phyloP scores from a whole-genome alignment of 2,888 invertebrate species.

The Megamerina dolium region DNA sequence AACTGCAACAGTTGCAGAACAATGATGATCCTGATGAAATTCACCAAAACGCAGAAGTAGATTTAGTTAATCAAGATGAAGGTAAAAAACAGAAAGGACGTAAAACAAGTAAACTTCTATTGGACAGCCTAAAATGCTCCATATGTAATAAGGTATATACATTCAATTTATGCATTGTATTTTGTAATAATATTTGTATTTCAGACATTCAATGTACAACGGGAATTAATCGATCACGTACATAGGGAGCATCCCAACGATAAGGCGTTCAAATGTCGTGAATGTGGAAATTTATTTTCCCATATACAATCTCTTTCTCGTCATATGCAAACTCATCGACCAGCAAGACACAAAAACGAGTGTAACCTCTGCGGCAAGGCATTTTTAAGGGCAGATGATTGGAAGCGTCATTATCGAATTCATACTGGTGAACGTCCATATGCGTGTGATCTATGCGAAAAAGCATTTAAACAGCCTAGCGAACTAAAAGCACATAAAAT shows the following conservation, averaged over 20 bases:
- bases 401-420: slow-evolving; percentile 19
- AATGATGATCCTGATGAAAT: too few relatives aligned
- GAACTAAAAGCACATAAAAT: slow-evolving; percentile 17
- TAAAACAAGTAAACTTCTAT: slow-evolving; percentile 12
- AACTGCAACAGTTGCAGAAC: too few relatives aligned
- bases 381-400: slow-evolving; percentile 19
- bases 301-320: slow-evolving; percentile 24
- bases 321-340: slow-evolving; percentile 21
- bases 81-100: too few relatives aligned
- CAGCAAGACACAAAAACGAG: slow-evolving; percentile 5
- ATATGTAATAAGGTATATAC: slow-evolving; percentile 16
- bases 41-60: too few relatives aligned
- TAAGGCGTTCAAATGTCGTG: slow-evolving; percentile 22
- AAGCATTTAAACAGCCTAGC: slow-evolving; percentile 16
- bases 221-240: slow-evolving; percentile 18
- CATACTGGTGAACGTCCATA: slow-evolving; percentile 23
- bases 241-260: slow-evolving; percentile 17
- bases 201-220: slow-evolving; percentile 17
- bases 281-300: slow-evolving; percentile 15
- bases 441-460: slow-evolving; percentile 15
- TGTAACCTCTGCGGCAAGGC: slow-evolving; percentile 17
- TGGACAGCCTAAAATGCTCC: slow-evolving; percentile 14
- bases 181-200: not conserved
- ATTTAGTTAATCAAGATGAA: too few relatives aligned
- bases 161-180: not conserved